A percentile compares a stretch with the other conserved stretches of the same genome.
These are phyloP conservation scores for Halcyon badia DNA, from an alignment of 2,797 vertebrate species.

Conservation along the genomic window DNA sequence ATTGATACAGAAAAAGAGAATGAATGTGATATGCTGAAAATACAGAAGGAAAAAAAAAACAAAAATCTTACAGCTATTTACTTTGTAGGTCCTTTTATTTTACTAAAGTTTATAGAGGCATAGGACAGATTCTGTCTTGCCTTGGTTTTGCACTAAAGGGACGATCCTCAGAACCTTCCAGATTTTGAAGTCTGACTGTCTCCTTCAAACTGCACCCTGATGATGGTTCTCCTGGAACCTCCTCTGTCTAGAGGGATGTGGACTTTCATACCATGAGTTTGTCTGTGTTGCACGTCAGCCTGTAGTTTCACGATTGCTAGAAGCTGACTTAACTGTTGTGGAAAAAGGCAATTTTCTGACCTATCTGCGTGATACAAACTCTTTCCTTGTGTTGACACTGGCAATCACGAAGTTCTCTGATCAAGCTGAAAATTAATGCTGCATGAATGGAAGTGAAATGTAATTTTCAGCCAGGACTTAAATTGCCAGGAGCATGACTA, in stretches of 20 bases:
- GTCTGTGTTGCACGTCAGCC: background rate
- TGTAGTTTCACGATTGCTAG: background rate
- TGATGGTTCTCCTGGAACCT: background rate
- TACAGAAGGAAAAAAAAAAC: background rate
- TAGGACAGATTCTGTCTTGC: background rate
- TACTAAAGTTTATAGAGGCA: background rate
- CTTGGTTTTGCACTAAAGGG: background rate
- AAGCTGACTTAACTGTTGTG: background rate
- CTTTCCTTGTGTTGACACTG: background rate
- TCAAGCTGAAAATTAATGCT: constrained; percentile 14
- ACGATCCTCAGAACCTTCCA: background rate
- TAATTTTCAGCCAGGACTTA: background rate
- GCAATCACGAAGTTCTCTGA: background rate
- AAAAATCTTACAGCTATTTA: background rate
- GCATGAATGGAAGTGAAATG: background rate
- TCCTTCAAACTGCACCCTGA: background rate
- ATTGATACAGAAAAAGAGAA: background rate
- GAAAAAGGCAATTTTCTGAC: background rate
- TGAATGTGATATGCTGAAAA: background rate
- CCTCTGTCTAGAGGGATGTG: background rate
- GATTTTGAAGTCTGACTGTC: background rate
- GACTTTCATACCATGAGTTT: background rate
- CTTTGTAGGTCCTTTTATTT: background rate
- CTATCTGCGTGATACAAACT: background rate
- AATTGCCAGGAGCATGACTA: background rate